These are phyloP conservation scores for Galendromus occidentalis DNA, from an alignment of 1,140 invertebrate species.

Conservation along the genomic window DNA sequence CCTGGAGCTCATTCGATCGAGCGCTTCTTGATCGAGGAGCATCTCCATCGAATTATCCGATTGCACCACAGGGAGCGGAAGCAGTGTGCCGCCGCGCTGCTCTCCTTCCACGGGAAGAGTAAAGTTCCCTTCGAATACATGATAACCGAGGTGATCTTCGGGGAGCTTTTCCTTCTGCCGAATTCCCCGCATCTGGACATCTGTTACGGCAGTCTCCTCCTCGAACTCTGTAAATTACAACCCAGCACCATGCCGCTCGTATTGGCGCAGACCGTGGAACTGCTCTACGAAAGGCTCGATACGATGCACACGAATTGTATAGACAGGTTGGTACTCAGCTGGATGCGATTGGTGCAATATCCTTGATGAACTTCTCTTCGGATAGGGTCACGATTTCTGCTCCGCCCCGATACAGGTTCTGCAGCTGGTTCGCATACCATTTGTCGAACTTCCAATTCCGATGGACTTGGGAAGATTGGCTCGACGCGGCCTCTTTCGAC, in stretches of 20 bases:
- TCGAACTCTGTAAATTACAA: constrained; percentile 91
- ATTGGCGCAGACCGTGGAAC: constrained; percentile 88
- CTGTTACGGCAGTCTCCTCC: constrained; percentile 80
- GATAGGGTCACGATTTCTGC: no score
- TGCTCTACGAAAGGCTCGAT: constrained; percentile 84
- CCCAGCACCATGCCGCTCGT: constrained; percentile 91
- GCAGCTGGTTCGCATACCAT: constrained; percentile 95
- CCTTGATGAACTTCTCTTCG: no score
- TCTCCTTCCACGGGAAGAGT: not conserved
- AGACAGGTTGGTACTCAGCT: constrained; percentile 51
- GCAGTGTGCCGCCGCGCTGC: constrained; percentile 40
- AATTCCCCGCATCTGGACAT: constrained; percentile 69
- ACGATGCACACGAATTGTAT: constrained; percentile 91
- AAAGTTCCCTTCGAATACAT: constrained; percentile 85
- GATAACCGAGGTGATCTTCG: constrained; percentile 89
- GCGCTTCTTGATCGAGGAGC: constrained; percentile 90
- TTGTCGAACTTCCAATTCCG: constrained; percentile 97
- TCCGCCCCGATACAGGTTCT: constrained; percentile 40
- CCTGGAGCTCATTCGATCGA: constrained; percentile 93
- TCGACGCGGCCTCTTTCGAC: constrained; percentile 59
- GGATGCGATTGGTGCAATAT: no score
- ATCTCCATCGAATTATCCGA: constrained; percentile 78
- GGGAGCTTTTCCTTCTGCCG: constrained; percentile 80
- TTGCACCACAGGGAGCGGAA: constrained; percentile 72
- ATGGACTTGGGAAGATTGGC: constrained; percentile 97